These are phyloP conservation scores for Metalampra italica DNA, from an alignment of 2,888 invertebrate species.

Conservation along the genomic window DNA sequence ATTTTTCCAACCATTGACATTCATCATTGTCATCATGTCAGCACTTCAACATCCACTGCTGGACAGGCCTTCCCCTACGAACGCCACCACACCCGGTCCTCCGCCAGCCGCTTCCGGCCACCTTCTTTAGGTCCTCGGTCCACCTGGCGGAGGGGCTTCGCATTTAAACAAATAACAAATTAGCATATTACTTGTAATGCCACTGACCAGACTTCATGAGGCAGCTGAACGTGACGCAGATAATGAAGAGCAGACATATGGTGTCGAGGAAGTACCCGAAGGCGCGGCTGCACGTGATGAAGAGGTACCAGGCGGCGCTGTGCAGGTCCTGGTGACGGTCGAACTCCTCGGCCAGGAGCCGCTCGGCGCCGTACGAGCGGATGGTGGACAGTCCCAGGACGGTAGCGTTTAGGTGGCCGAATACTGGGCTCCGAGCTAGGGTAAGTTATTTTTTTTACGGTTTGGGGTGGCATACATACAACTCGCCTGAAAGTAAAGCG, in stretches of 20 bases:
- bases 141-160: too few species aligned
- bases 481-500: too few species aligned
- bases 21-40: too few species aligned
- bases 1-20: too few species aligned
- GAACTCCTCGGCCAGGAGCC: conserved; percentile 79
- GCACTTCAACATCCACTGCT: too few species aligned
- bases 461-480: neutral
- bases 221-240: conserved; percentile 82
- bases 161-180: too few species aligned
- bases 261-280: conserved; percentile 83
- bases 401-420: conserved; percentile 88
- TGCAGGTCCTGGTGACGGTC: conserved; percentile 80
- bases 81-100: too few species aligned
- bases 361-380: conserved; percentile 85
- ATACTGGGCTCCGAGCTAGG: conserved; percentile 90
- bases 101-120: too few species aligned
- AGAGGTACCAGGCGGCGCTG: conserved; percentile 83
- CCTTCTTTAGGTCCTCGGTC: too few species aligned
- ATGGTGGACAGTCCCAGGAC: conserved; percentile 89
- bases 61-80: too few species aligned
- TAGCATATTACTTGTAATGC: too few species aligned
- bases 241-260: conserved; percentile 80
- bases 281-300: conserved; percentile 80
- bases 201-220: conserved; percentile 64
- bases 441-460: neutral